Conservation (phyloP, 2,797 vertebrate genomes). For the Spatula clypeata region DNA sequence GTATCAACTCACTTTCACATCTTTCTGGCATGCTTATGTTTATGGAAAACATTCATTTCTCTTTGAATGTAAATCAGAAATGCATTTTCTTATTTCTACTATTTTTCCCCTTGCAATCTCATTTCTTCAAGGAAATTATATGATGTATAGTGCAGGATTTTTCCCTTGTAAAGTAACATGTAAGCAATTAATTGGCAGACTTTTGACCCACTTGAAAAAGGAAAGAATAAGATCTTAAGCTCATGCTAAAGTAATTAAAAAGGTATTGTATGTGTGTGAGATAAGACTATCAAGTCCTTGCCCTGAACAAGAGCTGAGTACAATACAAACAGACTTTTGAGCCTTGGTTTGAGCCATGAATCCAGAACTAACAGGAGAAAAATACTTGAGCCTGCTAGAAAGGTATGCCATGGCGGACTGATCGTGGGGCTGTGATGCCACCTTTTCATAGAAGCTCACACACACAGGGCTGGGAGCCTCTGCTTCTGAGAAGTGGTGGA, state of each 20-base stretch:
- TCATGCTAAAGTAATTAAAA: neutral
- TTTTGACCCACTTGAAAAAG: neutral
- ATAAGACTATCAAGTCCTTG: neutral
- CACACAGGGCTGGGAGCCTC: accelerated
- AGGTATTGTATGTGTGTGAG: neutral
- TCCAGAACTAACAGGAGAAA: neutral
- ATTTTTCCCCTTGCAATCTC: neutral
- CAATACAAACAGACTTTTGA: neutral
- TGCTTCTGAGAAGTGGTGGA: neutral
- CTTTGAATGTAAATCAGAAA: neutral
- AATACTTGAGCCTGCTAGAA: neutral
- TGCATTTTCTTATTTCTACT: neutral
- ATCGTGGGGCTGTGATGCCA: neutral
- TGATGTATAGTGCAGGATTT: neutral
- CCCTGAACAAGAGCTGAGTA: neutral
- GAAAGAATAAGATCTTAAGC: neutral
- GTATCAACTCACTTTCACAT: neutral
- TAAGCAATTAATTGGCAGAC: neutral
- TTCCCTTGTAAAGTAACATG: neutral
- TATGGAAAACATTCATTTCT: neutral
- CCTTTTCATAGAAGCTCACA: neutral
- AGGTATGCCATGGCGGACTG: neutral
- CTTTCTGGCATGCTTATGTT: neutral
- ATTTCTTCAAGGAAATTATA: neutral
- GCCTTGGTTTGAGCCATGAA: neutral